Percentiles rank a stretch among this genome's conserved stretches.
Evolutionary conservation across 1,140 invertebrate species (phyloP).

Genomic region (Melanaphis sacchari): DNA sequence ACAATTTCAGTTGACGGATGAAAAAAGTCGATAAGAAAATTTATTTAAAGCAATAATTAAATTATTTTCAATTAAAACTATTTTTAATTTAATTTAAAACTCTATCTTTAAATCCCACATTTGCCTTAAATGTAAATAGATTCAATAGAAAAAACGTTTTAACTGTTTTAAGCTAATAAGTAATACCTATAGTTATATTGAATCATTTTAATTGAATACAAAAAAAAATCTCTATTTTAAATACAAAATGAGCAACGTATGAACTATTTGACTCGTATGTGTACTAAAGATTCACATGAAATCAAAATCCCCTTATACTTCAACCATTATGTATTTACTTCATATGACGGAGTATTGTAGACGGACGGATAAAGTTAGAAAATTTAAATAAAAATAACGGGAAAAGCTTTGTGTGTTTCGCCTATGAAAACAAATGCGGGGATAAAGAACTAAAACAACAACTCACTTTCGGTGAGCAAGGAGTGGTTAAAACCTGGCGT

Average conservation of each 20-base stretch:
- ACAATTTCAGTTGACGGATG: background rate
- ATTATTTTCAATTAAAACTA: background rate
- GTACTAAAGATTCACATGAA: background rate
- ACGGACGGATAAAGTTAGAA: background rate
- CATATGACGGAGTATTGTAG: background rate
- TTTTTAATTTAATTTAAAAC: background rate
- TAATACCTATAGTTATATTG: background rate
- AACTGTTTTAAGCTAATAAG: background rate
- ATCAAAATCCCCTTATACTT: background rate
- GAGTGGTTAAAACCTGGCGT: background rate
- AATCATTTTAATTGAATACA: background rate
- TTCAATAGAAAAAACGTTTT: background rate
- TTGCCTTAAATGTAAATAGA: background rate
- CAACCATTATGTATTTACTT: background rate
- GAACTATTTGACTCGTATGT: background rate
- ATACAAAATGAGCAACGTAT: background rate
- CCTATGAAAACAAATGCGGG: slow-evolving; percentile 53
- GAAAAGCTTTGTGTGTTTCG: slow-evolving; percentile 3
- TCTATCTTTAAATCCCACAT: background rate
- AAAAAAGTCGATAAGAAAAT: background rate
- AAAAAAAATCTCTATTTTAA: background rate
- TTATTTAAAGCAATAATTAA: background rate
- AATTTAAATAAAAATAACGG: slow-evolving; percentile 49
- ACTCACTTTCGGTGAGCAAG: background rate
- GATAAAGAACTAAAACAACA: slow-evolving; percentile 56